phyloP scores from a whole-genome alignment of 2,797 vertebrate genomes.

The Hozukius guyotensis region DNA sequence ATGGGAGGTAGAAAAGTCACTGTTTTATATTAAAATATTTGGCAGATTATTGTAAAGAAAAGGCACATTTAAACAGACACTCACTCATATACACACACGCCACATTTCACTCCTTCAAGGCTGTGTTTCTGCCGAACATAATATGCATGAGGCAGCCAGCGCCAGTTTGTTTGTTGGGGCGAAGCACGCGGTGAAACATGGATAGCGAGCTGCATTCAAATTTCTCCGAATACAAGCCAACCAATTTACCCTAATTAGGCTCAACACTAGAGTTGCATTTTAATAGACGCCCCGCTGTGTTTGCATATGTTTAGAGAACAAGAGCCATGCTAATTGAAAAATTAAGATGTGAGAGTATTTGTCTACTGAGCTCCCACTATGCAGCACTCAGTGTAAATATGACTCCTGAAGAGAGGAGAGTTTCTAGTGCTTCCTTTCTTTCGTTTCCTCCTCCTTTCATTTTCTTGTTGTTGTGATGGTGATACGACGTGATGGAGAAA shows the following conservation, averaged over 20 bases:
- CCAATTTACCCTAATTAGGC: slow-evolving; percentile 86
- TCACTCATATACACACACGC: neutral
- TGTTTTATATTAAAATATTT: slow-evolving; percentile 8
- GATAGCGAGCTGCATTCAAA: slow-evolving; percentile 74
- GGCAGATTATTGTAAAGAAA: slow-evolving; percentile 2
- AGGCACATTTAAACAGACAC: neutral
- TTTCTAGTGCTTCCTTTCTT: slow-evolving; percentile 12
- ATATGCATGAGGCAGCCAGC: slow-evolving; percentile 48
- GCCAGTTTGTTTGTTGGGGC: slow-evolving; percentile 70
- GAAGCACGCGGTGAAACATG: slow-evolving; percentile 63
- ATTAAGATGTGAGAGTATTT: slow-evolving; percentile 85
- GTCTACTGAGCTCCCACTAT: slow-evolving; percentile 71
- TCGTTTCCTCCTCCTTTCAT: neutral
- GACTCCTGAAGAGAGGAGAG: slow-evolving; percentile 52
- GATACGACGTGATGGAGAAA: neutral
- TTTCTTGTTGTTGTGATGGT: neutral
- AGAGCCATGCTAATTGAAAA: slow-evolving; percentile 87
- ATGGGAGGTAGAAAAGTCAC: neutral
- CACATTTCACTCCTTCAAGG: slow-evolving; percentile 22
- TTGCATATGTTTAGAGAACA: slow-evolving; percentile 87
- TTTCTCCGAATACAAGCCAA: slow-evolving; percentile 79
- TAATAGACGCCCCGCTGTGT: slow-evolving; percentile 83
- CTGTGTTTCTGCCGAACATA: slow-evolving; percentile 44
- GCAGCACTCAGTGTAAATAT: slow-evolving; percentile 66
- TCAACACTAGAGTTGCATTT: slow-evolving; percentile 85